Evolutionary conservation across 2,888 invertebrate species (phyloP), one percentile per base, ranked within the genome.

Genomic region (Coelinius sp.): DNA sequence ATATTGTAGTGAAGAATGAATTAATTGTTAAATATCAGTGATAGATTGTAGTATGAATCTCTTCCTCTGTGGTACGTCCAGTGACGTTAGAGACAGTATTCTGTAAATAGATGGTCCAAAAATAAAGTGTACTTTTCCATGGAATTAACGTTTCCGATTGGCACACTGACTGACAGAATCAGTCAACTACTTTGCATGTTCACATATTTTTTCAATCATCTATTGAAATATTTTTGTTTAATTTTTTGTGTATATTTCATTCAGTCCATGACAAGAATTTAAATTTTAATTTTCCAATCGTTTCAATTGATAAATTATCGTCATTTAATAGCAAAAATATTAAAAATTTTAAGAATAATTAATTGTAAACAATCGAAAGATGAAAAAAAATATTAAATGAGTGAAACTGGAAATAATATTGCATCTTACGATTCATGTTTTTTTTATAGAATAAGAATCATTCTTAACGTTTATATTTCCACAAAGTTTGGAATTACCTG

Each of bases 51-150:
- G 59, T 59, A 31, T 35, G 35, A 31, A 59, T 59, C 35, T 59
- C 59, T 6, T 35, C 59, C n/a, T n/a, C n/a, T 14, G 14, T 35
- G 20, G 31, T 17, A 71, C 75, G 68, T 73, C 70, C 41, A 69
- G 67, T 70, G 71, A 70, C 68, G 75, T 65, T 73, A 73, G 70
- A 71, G 63, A 74, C 73, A 82, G 82, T 83, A 82, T 84, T 85
- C 85, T 85, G 79, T 80, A 85, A 86, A 85, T 86, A 85, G 84
- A 84, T 79, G 75, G 75, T 80, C 82, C 82, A 77, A 84, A 85
- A 85, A 85, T 85, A 85, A 84, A 84, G 81, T 83, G 78, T 80
- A 81, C 82, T 82, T 70, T 81, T 81, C 81, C 77, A 79, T 78
- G 75, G 77, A 79, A 77, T 78, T 53, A 49, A 38, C 31, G 44